Conservation (phyloP, 2,113 vertebrate species). For the Arenaria interpres region DNA sequence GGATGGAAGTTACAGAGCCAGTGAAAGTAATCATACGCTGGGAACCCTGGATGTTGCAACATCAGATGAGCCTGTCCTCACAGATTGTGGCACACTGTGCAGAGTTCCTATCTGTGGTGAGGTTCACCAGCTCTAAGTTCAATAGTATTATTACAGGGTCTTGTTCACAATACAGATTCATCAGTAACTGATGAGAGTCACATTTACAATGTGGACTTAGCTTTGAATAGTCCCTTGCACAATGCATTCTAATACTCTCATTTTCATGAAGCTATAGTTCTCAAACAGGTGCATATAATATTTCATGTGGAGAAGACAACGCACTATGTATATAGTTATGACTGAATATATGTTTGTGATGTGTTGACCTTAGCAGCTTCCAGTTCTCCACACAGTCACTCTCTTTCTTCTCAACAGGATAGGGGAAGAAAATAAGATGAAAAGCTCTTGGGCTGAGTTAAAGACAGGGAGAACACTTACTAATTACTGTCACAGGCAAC, state of each 20-base stretch:
- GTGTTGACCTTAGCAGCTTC: background rate
- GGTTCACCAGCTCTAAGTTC: background rate
- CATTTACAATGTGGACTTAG: background rate
- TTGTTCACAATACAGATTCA: background rate
- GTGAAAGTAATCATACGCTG: background rate
- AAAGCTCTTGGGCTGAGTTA: background rate
- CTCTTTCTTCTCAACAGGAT: background rate
- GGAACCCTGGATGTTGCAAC: background rate
- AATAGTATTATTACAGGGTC: background rate
- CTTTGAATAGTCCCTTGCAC: background rate
- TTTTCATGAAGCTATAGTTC: background rate
- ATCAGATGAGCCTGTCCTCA: background rate
- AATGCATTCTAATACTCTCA: background rate
- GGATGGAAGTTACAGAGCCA: background rate
- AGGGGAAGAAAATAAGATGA: background rate
- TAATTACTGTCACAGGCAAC: background rate
- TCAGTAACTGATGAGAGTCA: background rate
- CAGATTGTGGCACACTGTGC: too few relatives aligned
- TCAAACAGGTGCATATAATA: background rate
- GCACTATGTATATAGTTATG: background rate
- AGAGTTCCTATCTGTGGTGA: background rate
- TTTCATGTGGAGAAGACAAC: background rate
- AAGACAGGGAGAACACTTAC: background rate
- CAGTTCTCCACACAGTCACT: background rate
- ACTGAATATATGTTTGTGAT: background rate